Evolutionary conservation across 2,797 vertebrate genomes (phyloP), one percentile per base, ranked within the genome.

Genomic region (Channallabes apus): DNA sequence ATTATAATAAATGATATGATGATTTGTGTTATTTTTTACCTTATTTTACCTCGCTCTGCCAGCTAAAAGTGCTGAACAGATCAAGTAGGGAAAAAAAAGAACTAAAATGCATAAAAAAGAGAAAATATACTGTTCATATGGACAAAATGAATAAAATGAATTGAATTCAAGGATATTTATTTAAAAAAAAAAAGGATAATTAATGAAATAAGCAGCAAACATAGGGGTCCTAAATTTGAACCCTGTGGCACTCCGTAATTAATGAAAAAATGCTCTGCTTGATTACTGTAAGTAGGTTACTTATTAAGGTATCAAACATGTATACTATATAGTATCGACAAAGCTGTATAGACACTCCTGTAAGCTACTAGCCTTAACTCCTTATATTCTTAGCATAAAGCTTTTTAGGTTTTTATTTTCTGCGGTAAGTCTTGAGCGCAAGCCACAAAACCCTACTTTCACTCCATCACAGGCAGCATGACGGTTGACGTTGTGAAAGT

Each of bases 401-500:
- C 46, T 51, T 51, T 51, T 51, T 51, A 51, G 46, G 59, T 41
- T 27, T 64, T 41, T 7, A 41, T 80, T 41, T 59, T 35, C 56
- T 14, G 38, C 1, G n/a, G 12, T n/a, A 8, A 46, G 41, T 75
- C n/a, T 18, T 14, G 46, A 29, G 1, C 3, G 11, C 18, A 35
- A 80, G 9, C 58, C n/a, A 81, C 62, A 29, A 75, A 79, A 78
- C 77, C 35, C 64, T 2, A 72, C 56, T 56, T 80, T 67, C 38
- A 38, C 35, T 80, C 79, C 64, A 68, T 82, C 32, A 41, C 41
- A 38, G 29, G 46, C 27, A 22, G 68, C 38, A 64, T 38, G 80
- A 77, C 79, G 64, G 51, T 41, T 75, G 75, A 67, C 58, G 11
- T 18, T 51, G 56, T 32, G 27, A 54, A 79, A 76, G 83, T 82